Evolutionary conservation across 2,888 invertebrate species (phyloP).

Genomic region (Lampropteryx suffumata): DNA sequence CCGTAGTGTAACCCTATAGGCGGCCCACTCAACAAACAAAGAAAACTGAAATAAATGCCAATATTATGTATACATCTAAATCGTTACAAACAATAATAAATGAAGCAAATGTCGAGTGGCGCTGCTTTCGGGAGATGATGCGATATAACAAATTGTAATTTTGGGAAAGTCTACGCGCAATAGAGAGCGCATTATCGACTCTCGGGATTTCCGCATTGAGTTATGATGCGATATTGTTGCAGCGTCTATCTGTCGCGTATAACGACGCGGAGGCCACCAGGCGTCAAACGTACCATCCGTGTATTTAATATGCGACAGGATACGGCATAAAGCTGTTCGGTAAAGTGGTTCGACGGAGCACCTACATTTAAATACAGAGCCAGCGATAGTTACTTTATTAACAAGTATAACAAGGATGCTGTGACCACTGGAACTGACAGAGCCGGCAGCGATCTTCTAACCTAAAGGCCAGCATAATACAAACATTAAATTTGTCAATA

Average conservation of each 20-base stretch:
- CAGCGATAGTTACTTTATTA: too few relatives aligned
- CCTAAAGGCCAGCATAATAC: background rate
- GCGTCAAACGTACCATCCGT: too few relatives aligned
- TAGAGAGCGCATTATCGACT: background rate
- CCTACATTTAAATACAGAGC: too few relatives aligned
- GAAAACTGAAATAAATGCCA: background rate
- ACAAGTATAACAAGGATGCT: too few relatives aligned
- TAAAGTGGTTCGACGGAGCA: too few relatives aligned
- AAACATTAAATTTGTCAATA: background rate
- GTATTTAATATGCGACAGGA: too few relatives aligned
- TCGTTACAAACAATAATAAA: background rate
- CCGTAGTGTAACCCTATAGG: background rate
- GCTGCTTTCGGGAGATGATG: background rate
- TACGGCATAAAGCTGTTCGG: too few relatives aligned
- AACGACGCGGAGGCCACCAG: too few relatives aligned
- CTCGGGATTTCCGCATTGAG: too few relatives aligned
- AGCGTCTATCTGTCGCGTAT: too few relatives aligned
- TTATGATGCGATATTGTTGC: too few relatives aligned
- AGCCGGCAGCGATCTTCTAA: constrained; percentile 2
- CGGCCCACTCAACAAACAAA: constrained; percentile 5
- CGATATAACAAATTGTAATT: background rate
- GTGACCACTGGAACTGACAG: background rate
- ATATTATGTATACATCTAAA: constrained; percentile 2
- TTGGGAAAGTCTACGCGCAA: background rate
- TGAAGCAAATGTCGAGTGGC: constrained; percentile 1